Conservation (phyloP, 2,797 vertebrate genomes). For the Sitta carolinensis region DNA sequence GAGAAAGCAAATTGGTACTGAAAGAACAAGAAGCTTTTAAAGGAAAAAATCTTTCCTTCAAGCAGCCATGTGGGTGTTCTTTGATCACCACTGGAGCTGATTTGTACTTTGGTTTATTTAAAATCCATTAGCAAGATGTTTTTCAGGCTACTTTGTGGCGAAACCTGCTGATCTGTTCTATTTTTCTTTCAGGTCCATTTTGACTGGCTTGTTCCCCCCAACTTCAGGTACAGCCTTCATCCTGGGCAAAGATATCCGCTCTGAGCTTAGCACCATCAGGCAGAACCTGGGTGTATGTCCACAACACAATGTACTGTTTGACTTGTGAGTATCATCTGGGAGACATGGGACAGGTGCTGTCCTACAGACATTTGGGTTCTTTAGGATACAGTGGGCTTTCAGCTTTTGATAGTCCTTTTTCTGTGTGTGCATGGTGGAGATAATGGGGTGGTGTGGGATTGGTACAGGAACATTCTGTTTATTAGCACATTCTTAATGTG, state of each 20-base stretch:
- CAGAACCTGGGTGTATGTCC: slow-evolving; percentile 96
- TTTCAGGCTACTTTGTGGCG: background rate
- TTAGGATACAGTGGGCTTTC: background rate
- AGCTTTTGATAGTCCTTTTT: background rate
- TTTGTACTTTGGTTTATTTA: background rate
- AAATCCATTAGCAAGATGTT: background rate
- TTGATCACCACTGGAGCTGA: background rate
- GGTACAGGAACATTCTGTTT: background rate
- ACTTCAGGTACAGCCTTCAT: slow-evolving; percentile 97
- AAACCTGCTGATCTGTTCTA: background rate
- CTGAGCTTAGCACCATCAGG: slow-evolving; percentile 88
- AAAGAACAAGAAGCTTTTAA: background rate
- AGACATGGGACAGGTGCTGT: background rate
- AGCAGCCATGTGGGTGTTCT: background rate
- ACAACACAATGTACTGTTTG: slow-evolving; percentile 98
- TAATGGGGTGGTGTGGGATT: background rate
- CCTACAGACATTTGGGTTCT: fast-evolving
- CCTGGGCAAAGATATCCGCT: slow-evolving; percentile 93
- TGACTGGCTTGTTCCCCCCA: slow-evolving; percentile 95
- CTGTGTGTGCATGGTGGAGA: background rate
- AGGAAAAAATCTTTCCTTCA: background rate
- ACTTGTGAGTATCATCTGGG: slow-evolving; percentile 82
- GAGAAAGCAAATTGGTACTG: background rate
- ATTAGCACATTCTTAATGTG: fast-evolving
- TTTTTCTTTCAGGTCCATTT: slow-evolving; percentile 89